phyloP scores from a whole-genome alignment of 2,888 invertebrate genomes.

The Galerucella pusilla region DNA sequence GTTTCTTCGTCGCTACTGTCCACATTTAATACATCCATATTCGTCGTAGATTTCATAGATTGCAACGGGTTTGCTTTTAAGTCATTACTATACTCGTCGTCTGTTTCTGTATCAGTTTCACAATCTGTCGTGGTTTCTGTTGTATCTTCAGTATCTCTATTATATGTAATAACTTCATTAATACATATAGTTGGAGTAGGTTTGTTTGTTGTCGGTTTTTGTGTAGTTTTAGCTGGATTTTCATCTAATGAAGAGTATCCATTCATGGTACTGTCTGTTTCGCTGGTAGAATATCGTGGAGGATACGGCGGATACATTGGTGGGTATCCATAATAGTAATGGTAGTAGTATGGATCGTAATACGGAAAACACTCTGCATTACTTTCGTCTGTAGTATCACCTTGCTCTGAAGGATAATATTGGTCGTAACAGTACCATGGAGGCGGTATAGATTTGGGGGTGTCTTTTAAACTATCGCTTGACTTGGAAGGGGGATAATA shows the following conservation, averaged over 20 bases:
- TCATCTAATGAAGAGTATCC: constrained; percentile 62
- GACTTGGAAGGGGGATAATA: constrained; percentile 45
- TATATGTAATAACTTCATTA: constrained; percentile 35
- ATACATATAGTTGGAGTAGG: constrained; percentile 47
- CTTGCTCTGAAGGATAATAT: constrained; percentile 32
- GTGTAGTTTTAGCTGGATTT: constrained; percentile 20
- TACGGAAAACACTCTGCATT: constrained; percentile 55
- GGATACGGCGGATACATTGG: constrained; percentile 58
- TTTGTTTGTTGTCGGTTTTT: constrained; percentile 49
- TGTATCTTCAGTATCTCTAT: constrained; percentile 40
- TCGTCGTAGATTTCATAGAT: constrained; percentile 68
- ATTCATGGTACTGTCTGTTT: constrained; percentile 57
- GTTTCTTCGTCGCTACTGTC: constrained; percentile 58
- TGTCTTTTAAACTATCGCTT: constrained; percentile 15
- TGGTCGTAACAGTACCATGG: constrained; percentile 30
- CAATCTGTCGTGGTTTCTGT: constrained; percentile 50
- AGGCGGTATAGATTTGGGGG: constrained; percentile 17
- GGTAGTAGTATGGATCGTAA: constrained; percentile 61
- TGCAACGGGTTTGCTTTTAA: constrained; percentile 55
- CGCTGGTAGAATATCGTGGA: constrained; percentile 47
- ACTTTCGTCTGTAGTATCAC: constrained; percentile 40
- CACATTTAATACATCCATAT: constrained; percentile 63
- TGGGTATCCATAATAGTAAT: constrained; percentile 59
- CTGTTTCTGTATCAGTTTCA: constrained; percentile 52
- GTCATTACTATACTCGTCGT: constrained; percentile 3